Percentiles rank a stretch among this genome's conserved stretches.
Evolutionary conservation across 2,888 invertebrate species (phyloP).

Genomic region (Leptinotarsa juncta): DNA sequence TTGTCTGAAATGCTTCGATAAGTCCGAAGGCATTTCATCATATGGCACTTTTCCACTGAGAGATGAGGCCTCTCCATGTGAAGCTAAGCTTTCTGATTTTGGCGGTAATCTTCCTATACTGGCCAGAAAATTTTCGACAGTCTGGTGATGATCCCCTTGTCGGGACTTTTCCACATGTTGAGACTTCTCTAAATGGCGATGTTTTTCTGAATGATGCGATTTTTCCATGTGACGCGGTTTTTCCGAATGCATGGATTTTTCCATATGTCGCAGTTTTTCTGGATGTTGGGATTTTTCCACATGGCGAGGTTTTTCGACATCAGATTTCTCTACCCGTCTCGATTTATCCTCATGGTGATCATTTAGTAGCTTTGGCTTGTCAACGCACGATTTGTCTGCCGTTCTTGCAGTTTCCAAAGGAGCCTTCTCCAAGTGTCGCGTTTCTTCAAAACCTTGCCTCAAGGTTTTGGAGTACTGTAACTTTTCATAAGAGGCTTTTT

Average conservation of each 20-base stretch:
- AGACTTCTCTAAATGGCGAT: slow-evolving; percentile 1
- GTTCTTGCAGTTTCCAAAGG: background rate
- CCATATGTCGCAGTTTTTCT: background rate
- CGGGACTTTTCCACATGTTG: background rate
- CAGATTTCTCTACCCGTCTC: background rate
- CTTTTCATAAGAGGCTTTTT: background rate
- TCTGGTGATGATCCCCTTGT: background rate
- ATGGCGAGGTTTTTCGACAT: background rate
- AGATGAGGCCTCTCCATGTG: background rate
- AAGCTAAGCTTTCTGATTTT: background rate
- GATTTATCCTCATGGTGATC: background rate
- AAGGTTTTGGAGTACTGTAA: background rate
- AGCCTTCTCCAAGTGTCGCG: background rate
- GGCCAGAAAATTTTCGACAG: background rate
- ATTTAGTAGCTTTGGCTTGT: background rate
- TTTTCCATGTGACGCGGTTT: background rate
- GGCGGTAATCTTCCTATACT: background rate
- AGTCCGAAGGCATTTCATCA: slow-evolving; percentile 6
- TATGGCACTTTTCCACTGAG: background rate
- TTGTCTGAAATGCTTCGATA: slow-evolving; percentile 3
- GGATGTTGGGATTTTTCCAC: background rate
- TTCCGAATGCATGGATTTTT: background rate
- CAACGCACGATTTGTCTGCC: background rate
- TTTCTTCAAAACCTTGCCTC: background rate
- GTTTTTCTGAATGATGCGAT: background rate